Evolutionary conservation across 2,888 invertebrate genomes (phyloP), one percentile per base, ranked within the genome.

Genomic region (Proisotoma minuta): DNA sequence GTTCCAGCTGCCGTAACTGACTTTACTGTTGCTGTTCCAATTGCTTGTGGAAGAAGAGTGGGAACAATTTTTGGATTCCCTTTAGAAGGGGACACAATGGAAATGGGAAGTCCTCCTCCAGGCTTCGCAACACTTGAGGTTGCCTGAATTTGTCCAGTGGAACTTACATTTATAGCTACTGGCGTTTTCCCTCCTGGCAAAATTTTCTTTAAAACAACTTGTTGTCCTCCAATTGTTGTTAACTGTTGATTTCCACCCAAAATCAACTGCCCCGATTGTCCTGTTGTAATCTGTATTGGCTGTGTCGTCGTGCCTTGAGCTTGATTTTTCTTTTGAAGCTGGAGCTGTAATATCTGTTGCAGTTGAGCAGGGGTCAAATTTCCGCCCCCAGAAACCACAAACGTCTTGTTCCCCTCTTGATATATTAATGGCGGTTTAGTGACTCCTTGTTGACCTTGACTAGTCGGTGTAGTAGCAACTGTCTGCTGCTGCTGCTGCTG

Each of bases 51-150:
- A 20, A 43, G 20, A 4, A 43, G 43, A 43, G 43, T 43, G 18
- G 43, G 43, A 15, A 43, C 27, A 26, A 40, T 34, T 50, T 50
- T 51, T 2, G 50, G 5, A 20, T 49, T 20, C 20, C n/a, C 59
- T 54, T 66, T 65, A 0, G 66, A 62, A 1, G 71, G 71, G 3
- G 68, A 68, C 22, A 71, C 71, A 48, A 71, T 71, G 1, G 71
- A 71, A 56, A 71, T 71, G 1, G 71, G 71, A 8, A 71, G 57
- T 10, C 63, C 65, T 2, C 62, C 63, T 1, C 65, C 49, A 50
- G 54, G 62, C 2, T 62, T 63, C 10, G 64, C 65, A 22, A 58
- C 51, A 1, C 62, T 62, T 1, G 48, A 50, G 2, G 34, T 39
- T 10, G 52, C 20, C 10, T 10, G 10, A 51, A 18, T 24, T 15